These are phyloP conservation scores for Oceanodroma tethys DNA, from an alignment of 2,113 vertebrate species.

Conservation along the genomic window DNA sequence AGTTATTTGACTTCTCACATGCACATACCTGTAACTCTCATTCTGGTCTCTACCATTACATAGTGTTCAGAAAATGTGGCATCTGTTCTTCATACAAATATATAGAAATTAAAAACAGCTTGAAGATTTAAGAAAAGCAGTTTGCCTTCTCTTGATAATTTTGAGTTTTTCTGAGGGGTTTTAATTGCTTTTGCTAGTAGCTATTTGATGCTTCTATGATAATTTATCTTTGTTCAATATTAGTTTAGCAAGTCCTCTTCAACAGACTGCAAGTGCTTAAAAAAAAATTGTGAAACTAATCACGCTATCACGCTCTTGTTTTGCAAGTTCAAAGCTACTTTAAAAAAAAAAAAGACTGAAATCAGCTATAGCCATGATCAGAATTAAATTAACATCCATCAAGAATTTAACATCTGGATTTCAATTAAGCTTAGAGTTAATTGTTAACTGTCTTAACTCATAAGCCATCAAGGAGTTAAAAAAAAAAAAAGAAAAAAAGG, in stretches of 20 bases:
- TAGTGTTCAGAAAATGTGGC: neutral
- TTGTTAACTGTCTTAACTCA: slow-evolving; percentile 58
- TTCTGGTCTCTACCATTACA: neutral
- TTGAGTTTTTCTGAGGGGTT: neutral
- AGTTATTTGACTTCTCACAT: neutral
- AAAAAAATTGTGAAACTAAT: slow-evolving; percentile 18
- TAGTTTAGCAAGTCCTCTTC: slow-evolving; percentile 18
- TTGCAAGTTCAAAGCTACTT: slow-evolving; percentile 31
- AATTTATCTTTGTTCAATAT: slow-evolving; percentile 4
- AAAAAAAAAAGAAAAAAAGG: neutral
- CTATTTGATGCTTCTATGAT: neutral
- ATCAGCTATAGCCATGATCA: slow-evolving; percentile 43
- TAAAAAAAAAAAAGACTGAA: slow-evolving; percentile 41
- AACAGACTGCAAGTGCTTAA: neutral
- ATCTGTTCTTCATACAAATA: neutral
- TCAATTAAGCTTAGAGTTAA: slow-evolving; percentile 73
- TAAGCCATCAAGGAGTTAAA: slow-evolving; percentile 49
- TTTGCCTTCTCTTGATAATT: neutral
- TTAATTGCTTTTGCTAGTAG: slow-evolving; percentile 28
- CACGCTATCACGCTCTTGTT: slow-evolving; percentile 16
- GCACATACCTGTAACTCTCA: neutral
- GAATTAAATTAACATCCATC: slow-evolving; percentile 54
- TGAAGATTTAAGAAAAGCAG: neutral
- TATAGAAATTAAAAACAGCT: neutral
- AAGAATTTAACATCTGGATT: slow-evolving; percentile 58